Evolutionary conservation across 2,888 invertebrate genomes (phyloP), one percentile per base, ranked within the genome.

Genomic region (Lamellibrachia satsuma): DNA sequence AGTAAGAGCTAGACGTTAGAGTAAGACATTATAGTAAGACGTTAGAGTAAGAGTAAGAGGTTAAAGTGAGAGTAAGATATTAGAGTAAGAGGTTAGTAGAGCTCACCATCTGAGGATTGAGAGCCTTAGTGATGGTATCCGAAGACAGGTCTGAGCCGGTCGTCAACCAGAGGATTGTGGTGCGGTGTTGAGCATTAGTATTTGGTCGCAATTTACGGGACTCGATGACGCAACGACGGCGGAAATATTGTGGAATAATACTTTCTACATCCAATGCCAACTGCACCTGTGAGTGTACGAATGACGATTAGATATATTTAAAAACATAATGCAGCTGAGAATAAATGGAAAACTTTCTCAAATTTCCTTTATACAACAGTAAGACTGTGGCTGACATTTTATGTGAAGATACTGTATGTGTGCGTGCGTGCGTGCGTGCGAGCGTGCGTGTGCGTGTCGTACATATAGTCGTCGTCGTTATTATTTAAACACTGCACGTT

Each of bases 211-310:
- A 93, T 15, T 94, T 95, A 93, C 95, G 95, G 90, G 94, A 94
- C 91, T 95, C 94, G 7, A 95, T 93, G 11, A 96, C 95, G 93
- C 96, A 96, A 92, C 95, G 95, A 11, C 96, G 94, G 1, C 96
- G 95, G 52, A 97, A 94, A 93, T 96, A 95, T 92, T 96, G 95
- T 7, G 97, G 97, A 52, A 97, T 94, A 51, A 97, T 94, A 39
- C 95, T 94, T 94, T 97, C 97, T 51, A 97, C 97, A 93, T 97
- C 96, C 92, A 97, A 94, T 7, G 96, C 97, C 93, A 97, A 94
- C 93, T 97, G 96, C 57, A 97, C 97, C 95, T 97, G 95, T 95
- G 96, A 92, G 52, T 55, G 52, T 52, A 90, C 11, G 75, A 52
- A 92, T 52, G 90, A 75, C 22, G 6, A 75, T 75, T 22, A 22